Conservation (phyloP, 2,888 invertebrate genomes). For the Drosophila cyrtoloma region DNA sequence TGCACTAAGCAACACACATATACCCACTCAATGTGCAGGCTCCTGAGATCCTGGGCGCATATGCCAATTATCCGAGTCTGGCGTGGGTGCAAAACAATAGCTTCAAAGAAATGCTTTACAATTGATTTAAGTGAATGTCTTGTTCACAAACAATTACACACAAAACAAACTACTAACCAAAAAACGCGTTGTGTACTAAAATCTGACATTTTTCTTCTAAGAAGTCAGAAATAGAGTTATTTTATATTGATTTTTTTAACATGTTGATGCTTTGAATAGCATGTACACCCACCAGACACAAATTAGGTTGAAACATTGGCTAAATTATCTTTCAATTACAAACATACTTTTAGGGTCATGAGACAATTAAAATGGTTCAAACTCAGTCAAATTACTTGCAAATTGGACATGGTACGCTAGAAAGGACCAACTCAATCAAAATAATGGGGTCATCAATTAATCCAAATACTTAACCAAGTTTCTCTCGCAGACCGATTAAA, state of each 20-base stretch:
- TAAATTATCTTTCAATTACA: not conserved
- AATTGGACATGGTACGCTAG: not conserved
- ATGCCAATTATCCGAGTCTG: not conserved
- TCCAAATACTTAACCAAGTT: not conserved
- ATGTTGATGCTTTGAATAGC: not conserved
- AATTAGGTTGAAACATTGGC: not conserved
- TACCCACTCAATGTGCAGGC: not conserved
- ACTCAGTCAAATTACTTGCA: not conserved
- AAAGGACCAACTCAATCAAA: not conserved
- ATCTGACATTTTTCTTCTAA: not conserved
- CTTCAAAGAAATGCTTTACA: not conserved
- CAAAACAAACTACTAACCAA: not conserved
- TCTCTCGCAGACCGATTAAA: not conserved
- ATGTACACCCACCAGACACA: not conserved
- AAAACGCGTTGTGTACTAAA: not conserved
- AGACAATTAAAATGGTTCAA: not conserved
- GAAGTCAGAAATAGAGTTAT: not conserved
- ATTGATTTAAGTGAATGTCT: not conserved
- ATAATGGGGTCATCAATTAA: not conserved
- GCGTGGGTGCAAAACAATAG: not conserved
- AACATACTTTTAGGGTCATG: not conserved
- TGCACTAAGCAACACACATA: conserved; percentile 18
- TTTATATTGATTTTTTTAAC: not conserved
- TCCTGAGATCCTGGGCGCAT: not conserved
- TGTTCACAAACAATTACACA: not conserved